Base-by-base conservation (phyloP, 2,888 invertebrate species). In the Sipha maydis region DNA sequence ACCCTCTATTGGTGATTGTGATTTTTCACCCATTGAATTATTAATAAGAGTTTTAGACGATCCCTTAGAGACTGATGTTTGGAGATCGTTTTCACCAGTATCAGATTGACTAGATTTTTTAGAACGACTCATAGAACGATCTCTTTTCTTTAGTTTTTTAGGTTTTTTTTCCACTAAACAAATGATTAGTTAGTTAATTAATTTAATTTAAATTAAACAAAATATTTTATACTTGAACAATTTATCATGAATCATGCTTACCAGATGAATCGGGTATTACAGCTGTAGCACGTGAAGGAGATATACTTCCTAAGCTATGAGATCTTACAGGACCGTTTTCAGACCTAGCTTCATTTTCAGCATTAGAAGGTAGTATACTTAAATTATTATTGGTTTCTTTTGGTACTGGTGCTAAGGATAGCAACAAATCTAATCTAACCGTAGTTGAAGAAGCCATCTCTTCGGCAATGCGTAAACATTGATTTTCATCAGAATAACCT, bases 361-460 rank as follows among this genome's bases (percentile, higher is more conserved):
- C 31, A 54, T 83, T 77, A 85, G 83, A 69, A 71, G 85, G 38
- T 76, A 76, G 31, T 48, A 88, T 1, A 19, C 19, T 31, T 82
- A 88, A 79, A 88, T 82, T 88, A 88, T 88, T 88, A 48, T 67
- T 88, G 11, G 67, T 67, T 82, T 88, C 90, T 3, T 89, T 89
- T 73, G 89, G 41, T 38, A 90, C 77, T n/a, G 97, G 96, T 89
- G 96, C 96, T 90, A 98, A 92, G 14, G 97, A 96, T 89, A 98
- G 93, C 90, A 98, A 93, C 89, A 98, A 93, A 92, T 98, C 98
- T 56, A 98, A 93, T 75, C 97, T 94, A 75, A 97, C 97, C 0
- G 98, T 97, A 3, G 97, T 97, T 92, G 97, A 96, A 91, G 96
- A 97, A 41, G 98, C 97, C 90, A 98, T 92, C 90, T 96, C 96